These are phyloP conservation scores for Lissocephala sabroskyi DNA, from an alignment of 2,888 invertebrate genomes.

Conservation along the genomic window DNA sequence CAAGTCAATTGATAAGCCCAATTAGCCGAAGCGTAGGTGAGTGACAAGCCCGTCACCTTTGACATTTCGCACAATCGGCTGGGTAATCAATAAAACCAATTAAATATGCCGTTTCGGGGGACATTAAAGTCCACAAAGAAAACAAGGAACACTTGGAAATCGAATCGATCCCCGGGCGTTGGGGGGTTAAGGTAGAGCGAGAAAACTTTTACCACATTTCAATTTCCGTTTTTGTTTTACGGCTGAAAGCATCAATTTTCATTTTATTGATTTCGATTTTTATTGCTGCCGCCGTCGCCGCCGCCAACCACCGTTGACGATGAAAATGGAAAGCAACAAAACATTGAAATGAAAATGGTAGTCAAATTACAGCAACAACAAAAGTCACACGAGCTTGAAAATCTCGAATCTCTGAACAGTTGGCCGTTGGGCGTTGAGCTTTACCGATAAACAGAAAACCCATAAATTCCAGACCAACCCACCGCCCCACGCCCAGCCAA, in stretches of 20 bases:
- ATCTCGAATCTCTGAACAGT: too few relatives aligned
- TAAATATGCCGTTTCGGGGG: too few relatives aligned
- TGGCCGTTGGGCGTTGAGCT: too few relatives aligned
- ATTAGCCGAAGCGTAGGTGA: slow-evolving; percentile 10
- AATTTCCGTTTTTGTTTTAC: slow-evolving; percentile 63
- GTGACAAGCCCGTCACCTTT: not conserved
- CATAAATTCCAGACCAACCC: too few relatives aligned
- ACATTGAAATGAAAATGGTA: slow-evolving; percentile 32
- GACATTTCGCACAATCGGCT: too few relatives aligned
- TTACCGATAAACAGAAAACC: too few relatives aligned
- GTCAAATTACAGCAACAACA: slow-evolving; percentile 24
- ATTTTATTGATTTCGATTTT: slow-evolving; percentile 63
- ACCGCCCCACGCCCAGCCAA: slow-evolving; percentile 2
- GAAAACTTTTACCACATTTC: slow-evolving; percentile 46
- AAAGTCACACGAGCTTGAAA: not conserved
- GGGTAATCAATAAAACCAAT: slow-evolving; percentile 23
- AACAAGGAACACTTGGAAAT: too few relatives aligned
- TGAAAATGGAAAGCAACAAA: slow-evolving; percentile 22
- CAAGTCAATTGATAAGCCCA: slow-evolving; percentile 19
- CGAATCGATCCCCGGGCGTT: not conserved
- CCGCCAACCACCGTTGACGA: slow-evolving; percentile 10
- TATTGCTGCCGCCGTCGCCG: slow-evolving; percentile 47
- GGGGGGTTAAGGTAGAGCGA: not conserved
- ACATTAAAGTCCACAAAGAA: too few relatives aligned
- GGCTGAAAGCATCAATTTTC: slow-evolving; percentile 61